Evolutionary conservation across 2,797 vertebrate species (phyloP), one percentile per base, ranked within the genome.

Genomic region (Epinephelus awoara): DNA sequence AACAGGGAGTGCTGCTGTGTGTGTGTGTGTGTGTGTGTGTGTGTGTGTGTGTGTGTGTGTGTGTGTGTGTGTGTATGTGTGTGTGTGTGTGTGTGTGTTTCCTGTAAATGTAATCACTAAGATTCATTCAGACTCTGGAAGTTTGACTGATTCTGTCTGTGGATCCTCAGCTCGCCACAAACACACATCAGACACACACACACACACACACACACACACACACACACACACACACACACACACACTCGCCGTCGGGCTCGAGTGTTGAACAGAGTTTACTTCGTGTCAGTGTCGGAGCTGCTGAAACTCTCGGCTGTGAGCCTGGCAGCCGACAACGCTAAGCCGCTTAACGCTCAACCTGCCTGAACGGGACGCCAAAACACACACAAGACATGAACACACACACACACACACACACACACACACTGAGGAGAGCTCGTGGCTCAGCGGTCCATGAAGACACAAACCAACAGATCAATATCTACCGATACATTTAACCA

Each of bases 321-420:
- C 25, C n/a, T 27, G 6, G 23, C 7, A n/a, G 44, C 50, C 15
- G 4, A 18, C 17, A 10, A 61, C 2, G 5, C 46, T 85, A 85
- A 87, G 85, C 83, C 59, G 78, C 78, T 87, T 85, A 88, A 68
- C 6, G 38, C 49, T 74, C 46, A 73, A 42, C 56, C 38, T 59
- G 47, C 17, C 63, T 5, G 38, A 66, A 42, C 10, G 2, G 25
- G 17, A 61, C n/a, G 18, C 62, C 27, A 3, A 64, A 44, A 64
- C 44, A 63, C 61, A 64, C 15, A 42, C 38, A 61, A 59, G 19
- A 61, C 38, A 46, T 44, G 19, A 44, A 54, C 49, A 54, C 47
- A 63, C 27, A 72, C 58, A 64, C 62, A 66, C 25, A 58, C 10
- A 27, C 8, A 59, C 13, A 42, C 23, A 55, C 40, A 51, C 21